Conservation (phyloP, 30 jellyfish, hydroid and myxozoan genomes). For the Chrysaora quinquecirrha region DNA sequence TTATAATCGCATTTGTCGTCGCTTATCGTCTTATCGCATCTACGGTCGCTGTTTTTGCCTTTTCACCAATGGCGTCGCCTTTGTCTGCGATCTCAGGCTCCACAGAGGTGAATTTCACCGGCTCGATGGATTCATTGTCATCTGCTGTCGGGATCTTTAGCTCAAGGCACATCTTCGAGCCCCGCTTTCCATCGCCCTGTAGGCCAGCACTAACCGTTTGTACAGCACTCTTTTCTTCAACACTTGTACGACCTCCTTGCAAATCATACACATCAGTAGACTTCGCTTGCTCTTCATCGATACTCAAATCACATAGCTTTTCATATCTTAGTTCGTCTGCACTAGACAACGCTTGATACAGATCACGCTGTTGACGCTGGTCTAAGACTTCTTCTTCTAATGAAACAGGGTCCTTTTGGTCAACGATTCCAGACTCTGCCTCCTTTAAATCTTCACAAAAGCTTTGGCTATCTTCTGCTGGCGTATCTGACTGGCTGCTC, state of each 20-base stretch:
- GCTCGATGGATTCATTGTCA: no score
- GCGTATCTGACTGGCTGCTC: not conserved
- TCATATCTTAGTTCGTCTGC: not conserved
- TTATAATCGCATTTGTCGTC: no score
- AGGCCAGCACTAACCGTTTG: no score
- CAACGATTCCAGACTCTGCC: not conserved
- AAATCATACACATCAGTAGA: not conserved
- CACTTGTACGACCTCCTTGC: not conserved
- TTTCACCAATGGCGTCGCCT: no score
- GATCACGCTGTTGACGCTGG: not conserved
- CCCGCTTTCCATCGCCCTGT: not conserved
- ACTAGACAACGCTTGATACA: not conserved
- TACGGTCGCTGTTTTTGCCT: no score
- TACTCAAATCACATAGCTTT: not conserved
- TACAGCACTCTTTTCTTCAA: not conserved
- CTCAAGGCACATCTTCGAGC: conserved; percentile 2
- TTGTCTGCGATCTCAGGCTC: no score
- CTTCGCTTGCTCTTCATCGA: not conserved
- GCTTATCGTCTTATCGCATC: no score
- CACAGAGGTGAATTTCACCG: no score
- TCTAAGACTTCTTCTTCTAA: not conserved
- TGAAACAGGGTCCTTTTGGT: not conserved
- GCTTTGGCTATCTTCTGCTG: not conserved
- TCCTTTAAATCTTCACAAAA: not conserved
- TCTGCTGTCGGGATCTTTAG: conserved; percentile 18